Evolutionary conservation across 2,888 invertebrate genomes (phyloP).

Genomic region (Amiota communis): DNA sequence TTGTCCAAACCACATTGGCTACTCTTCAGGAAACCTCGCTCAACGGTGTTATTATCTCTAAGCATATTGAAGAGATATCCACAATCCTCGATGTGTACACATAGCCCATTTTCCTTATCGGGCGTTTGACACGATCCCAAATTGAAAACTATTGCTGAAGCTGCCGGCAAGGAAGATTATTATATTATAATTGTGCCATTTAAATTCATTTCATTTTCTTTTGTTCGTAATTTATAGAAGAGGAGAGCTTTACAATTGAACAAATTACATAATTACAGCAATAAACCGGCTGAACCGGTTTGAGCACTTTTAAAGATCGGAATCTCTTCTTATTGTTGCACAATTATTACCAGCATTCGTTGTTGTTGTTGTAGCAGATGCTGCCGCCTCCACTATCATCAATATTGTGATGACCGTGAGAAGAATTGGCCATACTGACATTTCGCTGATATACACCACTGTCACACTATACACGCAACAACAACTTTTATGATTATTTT

Average conservation of each 20-base stretch:
- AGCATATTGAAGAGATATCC: slow-evolving; percentile 52
- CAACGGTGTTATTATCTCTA: slow-evolving; percentile 38
- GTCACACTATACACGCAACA: slow-evolving; percentile 32
- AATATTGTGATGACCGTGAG: neutral
- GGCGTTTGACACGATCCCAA: slow-evolving; percentile 61
- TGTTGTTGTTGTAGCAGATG: neutral
- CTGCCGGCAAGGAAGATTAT: neutral
- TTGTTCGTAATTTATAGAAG: neutral
- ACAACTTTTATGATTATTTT: neutral
- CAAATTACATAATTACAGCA: slow-evolving; percentile 19
- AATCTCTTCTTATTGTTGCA: neutral
- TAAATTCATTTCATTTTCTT: slow-evolving; percentile 22
- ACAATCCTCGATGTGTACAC: slow-evolving; percentile 62
- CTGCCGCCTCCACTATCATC: neutral
- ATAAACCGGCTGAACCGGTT: slow-evolving; percentile 17
- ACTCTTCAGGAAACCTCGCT: slow-evolving; percentile 49
- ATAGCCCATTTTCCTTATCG: slow-evolving; percentile 57
- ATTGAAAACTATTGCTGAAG: slow-evolving; percentile 45
- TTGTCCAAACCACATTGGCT: slow-evolving; percentile 81
- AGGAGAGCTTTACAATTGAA: neutral
- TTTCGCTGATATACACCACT: slow-evolving; percentile 23
- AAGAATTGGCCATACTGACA: neutral
- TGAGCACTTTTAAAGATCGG: neutral
- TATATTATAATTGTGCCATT: slow-evolving; percentile 10
- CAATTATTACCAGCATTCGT: slow-evolving; percentile 11